A percentile compares a stretch with the other conserved stretches of the same genome.
These are phyloP conservation scores for Anabas testudineus DNA, from an alignment of 2,797 vertebrate genomes.

Conservation along the genomic window DNA sequence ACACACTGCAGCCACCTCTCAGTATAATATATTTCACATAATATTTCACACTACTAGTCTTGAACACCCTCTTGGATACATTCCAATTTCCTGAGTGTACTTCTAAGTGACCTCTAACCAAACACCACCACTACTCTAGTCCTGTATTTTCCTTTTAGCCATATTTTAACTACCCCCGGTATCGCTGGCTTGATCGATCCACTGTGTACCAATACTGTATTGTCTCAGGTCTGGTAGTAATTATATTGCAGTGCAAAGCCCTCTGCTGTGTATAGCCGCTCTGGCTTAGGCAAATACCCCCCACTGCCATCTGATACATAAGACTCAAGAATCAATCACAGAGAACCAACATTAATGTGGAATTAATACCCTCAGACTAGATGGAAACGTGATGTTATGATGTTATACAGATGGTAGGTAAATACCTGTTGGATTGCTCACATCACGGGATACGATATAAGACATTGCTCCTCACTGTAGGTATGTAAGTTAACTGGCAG, in stretches of 20 bases:
- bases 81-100: neutral
- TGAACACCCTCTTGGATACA: slow-evolving; percentile 1
- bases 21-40: neutral
- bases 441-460: slow-evolving; percentile 13
- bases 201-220: slow-evolving; percentile 7
- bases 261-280: slow-evolving; percentile 21
- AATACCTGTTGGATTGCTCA: slow-evolving; percentile 22
- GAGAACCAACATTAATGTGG: slow-evolving; percentile 29
- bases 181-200: slow-evolving; percentile 17
- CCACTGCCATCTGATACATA: slow-evolving; percentile 32
- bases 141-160: slow-evolving; percentile 1
- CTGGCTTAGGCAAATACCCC: slow-evolving; percentile 26
- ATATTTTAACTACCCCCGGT: neutral
- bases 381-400: slow-evolving; percentile 31
- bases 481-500: no score
- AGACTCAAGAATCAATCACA: slow-evolving; percentile 26
- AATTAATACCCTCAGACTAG: slow-evolving; percentile 17
- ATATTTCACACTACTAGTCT: slow-evolving; percentile 2
- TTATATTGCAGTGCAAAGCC: slow-evolving; percentile 19
- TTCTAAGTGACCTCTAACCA: neutral
- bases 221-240: slow-evolving; percentile 31
- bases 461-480: neutral
- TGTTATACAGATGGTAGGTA: neutral
- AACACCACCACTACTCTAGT: neutral
- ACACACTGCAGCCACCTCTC: neutral